Conservation (phyloP, 2,113 vertebrate species). For the Sinocyclocheilus grahami region DNA sequence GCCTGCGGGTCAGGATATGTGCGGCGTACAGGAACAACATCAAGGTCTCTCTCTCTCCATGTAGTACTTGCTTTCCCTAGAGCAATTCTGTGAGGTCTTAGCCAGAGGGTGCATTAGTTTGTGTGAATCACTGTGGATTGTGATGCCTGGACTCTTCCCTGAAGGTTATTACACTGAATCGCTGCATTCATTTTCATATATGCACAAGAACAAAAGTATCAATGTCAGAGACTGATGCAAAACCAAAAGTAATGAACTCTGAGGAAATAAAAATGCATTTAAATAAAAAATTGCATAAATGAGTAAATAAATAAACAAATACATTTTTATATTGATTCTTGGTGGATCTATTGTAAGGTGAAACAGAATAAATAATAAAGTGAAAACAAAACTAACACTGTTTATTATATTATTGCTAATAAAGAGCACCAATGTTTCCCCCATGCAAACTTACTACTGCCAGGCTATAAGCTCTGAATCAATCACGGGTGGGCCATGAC, state of each 20-base stretch:
- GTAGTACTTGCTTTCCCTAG: conserved; percentile 3
- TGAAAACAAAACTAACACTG: neutral
- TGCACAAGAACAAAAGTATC: neutral
- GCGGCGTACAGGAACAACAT: conserved; percentile 5
- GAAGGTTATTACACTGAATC: too few species aligned
- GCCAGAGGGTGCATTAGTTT: neutral
- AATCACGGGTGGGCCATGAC: neutral
- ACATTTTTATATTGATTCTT: too few species aligned
- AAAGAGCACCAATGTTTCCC: neutral
- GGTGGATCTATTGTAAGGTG: neutral
- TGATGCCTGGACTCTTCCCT: neutral
- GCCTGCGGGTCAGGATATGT: neutral
- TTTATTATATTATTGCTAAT: neutral
- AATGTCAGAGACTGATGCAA: neutral
- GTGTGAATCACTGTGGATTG: neutral
- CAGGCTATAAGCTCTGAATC: neutral
- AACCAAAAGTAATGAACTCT: neutral
- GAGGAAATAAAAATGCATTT: neutral
- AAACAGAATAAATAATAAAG: neutral
- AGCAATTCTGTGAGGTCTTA: neutral
- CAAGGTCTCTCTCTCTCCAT: neutral
- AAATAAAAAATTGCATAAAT: neutral
- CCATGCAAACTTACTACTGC: neutral
- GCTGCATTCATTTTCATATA: neutral
- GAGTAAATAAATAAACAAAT: too few species aligned